Base-by-base conservation (phyloP, 2,797 vertebrate genomes). In the Sternarchorhynchus goeldii region DNA sequence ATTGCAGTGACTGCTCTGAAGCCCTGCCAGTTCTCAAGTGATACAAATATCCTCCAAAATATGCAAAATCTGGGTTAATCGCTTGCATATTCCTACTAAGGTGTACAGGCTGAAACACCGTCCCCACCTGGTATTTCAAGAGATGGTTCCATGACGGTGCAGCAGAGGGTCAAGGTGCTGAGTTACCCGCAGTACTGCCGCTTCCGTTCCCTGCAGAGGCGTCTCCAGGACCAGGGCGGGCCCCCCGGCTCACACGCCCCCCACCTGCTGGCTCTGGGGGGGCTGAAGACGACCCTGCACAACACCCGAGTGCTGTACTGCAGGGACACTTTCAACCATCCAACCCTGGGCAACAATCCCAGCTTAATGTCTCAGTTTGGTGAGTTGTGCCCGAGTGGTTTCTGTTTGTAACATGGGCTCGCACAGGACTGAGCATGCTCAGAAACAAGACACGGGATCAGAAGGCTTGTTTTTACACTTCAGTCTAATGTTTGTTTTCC, bases 181-280 rank as follows among this genome's bases (percentile, higher is more conserved):
- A 95, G 94, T 85, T 95, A 93, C 86, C 93, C 92, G 0, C 93
- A 94, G 89, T 95, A 95, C 81, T 95, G 94, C 72, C 93, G 94
- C 73, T 94, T 88, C 36, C 93, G 93, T 77, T 93, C 93, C 0
- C 88, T 95, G 76, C 90, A 92, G 87, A 90, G 91, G 6, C 91
- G 94, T 3, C 79, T 93, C 64, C 90, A 88, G 79, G 88, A 85
- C 0, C 39, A 75, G 2, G 88, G 89, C 0, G 81, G 84, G 14
- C 83, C 74, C 0, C 79, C 78, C 0, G 53, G 53, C 63, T 83
- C 88, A 12, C 90, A 87, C 81, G 91, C 93, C 81, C 89, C 89
- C 20, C 90, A 92, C 76, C 85, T 95, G 66, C 78, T 93, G 87
- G 93, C 94, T 1, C 89, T 95, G 73, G 93, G 93, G 0, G 93